Percentiles rank a stretch among this genome's conserved stretches.
Conservation (phyloP, 2,888 invertebrate species). For the Blastobasis adustella region DNA sequence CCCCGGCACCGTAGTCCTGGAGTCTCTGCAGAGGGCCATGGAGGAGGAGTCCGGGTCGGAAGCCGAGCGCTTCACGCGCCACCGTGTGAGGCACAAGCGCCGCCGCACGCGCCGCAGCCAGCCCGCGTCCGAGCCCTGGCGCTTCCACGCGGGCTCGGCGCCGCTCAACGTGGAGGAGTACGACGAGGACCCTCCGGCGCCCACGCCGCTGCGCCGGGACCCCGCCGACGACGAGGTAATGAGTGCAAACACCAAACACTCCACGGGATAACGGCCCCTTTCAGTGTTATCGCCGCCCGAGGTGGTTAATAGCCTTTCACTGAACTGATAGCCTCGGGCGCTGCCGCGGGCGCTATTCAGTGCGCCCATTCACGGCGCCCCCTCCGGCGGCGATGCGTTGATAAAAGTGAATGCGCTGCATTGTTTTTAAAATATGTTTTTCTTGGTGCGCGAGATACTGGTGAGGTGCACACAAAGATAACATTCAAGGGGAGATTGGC, state of each 20-base stretch:
- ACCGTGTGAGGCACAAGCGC: slow-evolving; percentile 65
- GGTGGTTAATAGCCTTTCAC: slow-evolving; percentile 67
- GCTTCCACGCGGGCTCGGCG: slow-evolving; percentile 69
- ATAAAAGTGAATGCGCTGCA: slow-evolving; percentile 64
- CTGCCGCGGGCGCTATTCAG: slow-evolving; percentile 54
- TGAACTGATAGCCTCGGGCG: slow-evolving; percentile 55
- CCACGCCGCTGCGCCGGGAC: slow-evolving; percentile 60
- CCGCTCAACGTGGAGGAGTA: slow-evolving; percentile 69
- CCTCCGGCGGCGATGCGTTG: slow-evolving; percentile 63
- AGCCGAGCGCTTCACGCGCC: slow-evolving; percentile 54
- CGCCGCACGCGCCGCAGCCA: slow-evolving; percentile 57
- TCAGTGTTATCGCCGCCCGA: slow-evolving; percentile 67
- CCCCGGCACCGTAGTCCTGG: slow-evolving; percentile 16
- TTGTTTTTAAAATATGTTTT: slow-evolving; percentile 66
- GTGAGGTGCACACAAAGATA: not conserved
- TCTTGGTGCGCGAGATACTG: slow-evolving; percentile 25
- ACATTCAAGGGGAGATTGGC: slow-evolving; percentile 46
- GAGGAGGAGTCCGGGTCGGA: slow-evolving; percentile 52
- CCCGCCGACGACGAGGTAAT: slow-evolving; percentile 61
- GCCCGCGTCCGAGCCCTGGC: slow-evolving; percentile 56
- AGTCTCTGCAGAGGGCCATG: slow-evolving; percentile 59
- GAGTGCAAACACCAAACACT: slow-evolving; percentile 29
- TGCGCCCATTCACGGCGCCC: slow-evolving; percentile 47
- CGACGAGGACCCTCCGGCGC: slow-evolving; percentile 68
- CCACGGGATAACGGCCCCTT: slow-evolving; percentile 44